These are phyloP conservation scores for Digitonthophagus gazella DNA, from an alignment of 2,888 invertebrate species.

Conservation along the genomic window DNA sequence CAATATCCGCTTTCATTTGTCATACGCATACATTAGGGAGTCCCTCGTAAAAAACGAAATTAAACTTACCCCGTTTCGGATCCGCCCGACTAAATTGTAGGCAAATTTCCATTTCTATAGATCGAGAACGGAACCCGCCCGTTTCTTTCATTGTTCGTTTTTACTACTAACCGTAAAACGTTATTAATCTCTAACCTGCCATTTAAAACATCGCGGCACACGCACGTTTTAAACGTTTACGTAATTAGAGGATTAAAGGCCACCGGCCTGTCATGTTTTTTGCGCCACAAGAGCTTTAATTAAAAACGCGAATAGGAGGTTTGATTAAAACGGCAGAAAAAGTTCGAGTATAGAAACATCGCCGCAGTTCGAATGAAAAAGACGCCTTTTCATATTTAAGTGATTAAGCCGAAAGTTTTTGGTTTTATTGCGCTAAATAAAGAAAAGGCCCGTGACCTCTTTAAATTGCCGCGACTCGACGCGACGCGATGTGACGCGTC, in stretches of 20 bases:
- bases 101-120: slow-evolving; percentile 24
- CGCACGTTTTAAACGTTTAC: background rate
- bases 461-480: background rate
- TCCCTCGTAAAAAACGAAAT: slow-evolving; percentile 29
- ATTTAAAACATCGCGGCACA: no score
- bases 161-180: background rate
- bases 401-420: background rate
- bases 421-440: background rate
- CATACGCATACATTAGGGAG: slow-evolving; percentile 27
- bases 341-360: background rate
- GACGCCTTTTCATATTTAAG: background rate
- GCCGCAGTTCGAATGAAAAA: background rate
- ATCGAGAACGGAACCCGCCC: no score
- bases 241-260: background rate
- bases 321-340: background rate
- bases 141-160: background rate
- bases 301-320: background rate
- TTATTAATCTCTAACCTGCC: no score
- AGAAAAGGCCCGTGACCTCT: background rate
- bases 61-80: slow-evolving; percentile 27
- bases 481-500: no score
- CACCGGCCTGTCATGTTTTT: background rate
- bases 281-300: background rate
- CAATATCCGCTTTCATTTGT: slow-evolving; percentile 25
- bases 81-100: slow-evolving; percentile 23